phyloP scores from a whole-genome alignment of 2,113 vertebrate species.

The Chlamydotis undulata region DNA sequence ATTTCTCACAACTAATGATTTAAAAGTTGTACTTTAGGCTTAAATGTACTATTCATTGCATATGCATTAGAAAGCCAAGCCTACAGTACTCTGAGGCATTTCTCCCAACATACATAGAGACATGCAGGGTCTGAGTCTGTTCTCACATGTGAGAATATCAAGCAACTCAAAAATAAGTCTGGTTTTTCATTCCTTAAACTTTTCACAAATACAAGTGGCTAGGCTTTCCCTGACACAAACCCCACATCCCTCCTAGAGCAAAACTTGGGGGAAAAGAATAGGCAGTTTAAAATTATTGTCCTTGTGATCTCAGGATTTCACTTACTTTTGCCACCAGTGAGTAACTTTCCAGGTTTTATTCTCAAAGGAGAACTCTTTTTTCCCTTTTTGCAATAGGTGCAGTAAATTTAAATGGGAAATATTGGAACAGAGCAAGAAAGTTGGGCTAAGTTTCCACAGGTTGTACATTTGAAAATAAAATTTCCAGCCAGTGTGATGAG shows the following conservation, averaged over 20 bases:
- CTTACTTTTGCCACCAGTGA: background rate
- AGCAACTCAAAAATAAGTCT: background rate
- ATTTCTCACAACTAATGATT: background rate
- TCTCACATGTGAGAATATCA: background rate
- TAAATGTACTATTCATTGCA: background rate
- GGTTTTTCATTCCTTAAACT: background rate
- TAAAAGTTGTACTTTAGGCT: background rate
- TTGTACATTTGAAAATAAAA: background rate
- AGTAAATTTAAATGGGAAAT: background rate
- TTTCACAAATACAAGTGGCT: background rate
- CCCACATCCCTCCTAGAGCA: background rate
- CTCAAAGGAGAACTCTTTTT: background rate
- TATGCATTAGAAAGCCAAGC: background rate
- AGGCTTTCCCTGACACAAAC: background rate
- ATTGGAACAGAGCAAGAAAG: background rate
- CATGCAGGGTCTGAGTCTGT: fast-evolving
- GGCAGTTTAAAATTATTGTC: background rate
- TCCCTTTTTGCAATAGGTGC: background rate
- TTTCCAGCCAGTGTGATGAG: background rate
- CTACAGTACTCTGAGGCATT: background rate
- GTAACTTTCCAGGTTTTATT: background rate
- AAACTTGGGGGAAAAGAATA: background rate
- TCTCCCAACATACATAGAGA: background rate
- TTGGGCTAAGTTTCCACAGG: background rate
- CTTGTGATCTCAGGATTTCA: background rate